These are phyloP conservation scores for Clunio marinus DNA, from an alignment of 2,888 invertebrate genomes.

Conservation along the genomic window DNA sequence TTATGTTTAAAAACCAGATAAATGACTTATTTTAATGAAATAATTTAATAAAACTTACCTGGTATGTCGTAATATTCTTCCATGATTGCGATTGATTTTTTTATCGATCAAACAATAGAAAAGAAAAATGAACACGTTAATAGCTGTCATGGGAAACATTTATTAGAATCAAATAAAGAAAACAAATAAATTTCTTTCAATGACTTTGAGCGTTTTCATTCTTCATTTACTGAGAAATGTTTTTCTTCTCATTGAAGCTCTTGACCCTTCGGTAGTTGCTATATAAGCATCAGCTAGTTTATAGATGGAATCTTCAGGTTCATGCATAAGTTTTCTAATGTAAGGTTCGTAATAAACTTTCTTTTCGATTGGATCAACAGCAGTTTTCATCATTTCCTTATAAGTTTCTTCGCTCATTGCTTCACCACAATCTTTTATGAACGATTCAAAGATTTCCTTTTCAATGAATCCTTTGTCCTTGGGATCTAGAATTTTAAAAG, in stretches of 20 bases:
- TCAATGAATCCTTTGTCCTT: constrained; percentile 14
- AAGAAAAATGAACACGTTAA: not conserved
- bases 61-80: constrained; percentile 35
- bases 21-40: not conserved
- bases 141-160: not conserved
- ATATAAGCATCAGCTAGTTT: constrained; percentile 43
- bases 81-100: constrained; percentile 13
- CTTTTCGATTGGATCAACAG: not conserved
- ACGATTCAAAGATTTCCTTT: constrained; percentile 6
- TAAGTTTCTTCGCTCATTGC: constrained; percentile 41
- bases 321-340: constrained; percentile 29
- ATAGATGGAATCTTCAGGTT: constrained; percentile 43
- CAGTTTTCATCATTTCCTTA: constrained; percentile 39
- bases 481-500: constrained; percentile 32
- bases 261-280: too few relatives aligned
- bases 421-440: constrained; percentile 18
- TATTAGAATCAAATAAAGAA: too few relatives aligned
- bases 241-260: too few relatives aligned
- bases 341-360: not conserved
- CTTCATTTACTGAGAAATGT: too few relatives aligned
- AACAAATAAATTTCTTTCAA: too few relatives aligned
- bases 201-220: too few relatives aligned
- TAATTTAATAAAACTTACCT: constrained; percentile 36
- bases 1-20: constrained; percentile 40
- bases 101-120: constrained; percentile 12